Percentiles rank a stretch among this genome's conserved stretches.
Conservation (phyloP, 2,113 vertebrate genomes). For the Apeltes quadracus region DNA sequence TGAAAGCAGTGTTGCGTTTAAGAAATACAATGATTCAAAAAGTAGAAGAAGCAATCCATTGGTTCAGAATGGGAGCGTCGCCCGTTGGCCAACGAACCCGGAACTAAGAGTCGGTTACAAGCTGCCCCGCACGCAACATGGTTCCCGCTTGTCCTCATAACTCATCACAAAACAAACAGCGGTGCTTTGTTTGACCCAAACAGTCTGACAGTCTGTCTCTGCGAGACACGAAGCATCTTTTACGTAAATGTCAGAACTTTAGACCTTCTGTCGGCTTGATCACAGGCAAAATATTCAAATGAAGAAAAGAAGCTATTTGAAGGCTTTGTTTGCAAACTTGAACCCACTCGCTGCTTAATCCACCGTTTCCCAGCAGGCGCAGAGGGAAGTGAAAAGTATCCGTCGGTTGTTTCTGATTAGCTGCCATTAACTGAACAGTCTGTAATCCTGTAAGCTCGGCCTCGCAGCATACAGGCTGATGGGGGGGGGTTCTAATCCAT, state of each 20-base stretch:
- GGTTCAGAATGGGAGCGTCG: slow-evolving; percentile 30
- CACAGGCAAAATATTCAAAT: slow-evolving; percentile 31
- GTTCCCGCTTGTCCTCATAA: slow-evolving; percentile 7
- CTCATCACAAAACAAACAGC: slow-evolving; percentile 39
- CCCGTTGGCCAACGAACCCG: slow-evolving; percentile 46
- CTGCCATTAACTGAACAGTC: slow-evolving; percentile 74
- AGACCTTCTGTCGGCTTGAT: slow-evolving; percentile 41
- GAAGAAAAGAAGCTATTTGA: slow-evolving; percentile 16
- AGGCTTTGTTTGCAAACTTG: slow-evolving; percentile 54
- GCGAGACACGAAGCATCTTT: slow-evolving; percentile 26
- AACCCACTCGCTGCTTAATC: slow-evolving; percentile 53
- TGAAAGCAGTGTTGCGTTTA: not conserved
- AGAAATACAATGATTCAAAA: not conserved
- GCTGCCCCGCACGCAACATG: slow-evolving; percentile 33
- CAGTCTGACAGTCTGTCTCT: slow-evolving; percentile 38
- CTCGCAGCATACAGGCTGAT: slow-evolving; percentile 52
- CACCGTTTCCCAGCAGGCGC: slow-evolving; percentile 60
- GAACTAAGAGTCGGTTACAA: slow-evolving; percentile 55
- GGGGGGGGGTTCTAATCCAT: slow-evolving; percentile 52
- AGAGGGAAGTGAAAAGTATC: slow-evolving; percentile 65
- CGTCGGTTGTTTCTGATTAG: slow-evolving; percentile 72
- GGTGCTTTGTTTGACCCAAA: slow-evolving; percentile 46
- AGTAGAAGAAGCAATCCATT: not conserved
- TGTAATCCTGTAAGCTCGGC: slow-evolving; percentile 71
- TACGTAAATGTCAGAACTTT: not conserved